A percentile compares a stretch with the other conserved stretches of the same genome.
phyloP scores from a whole-genome alignment of 2,113 vertebrate genomes.

The Bombycilla garrulus region DNA sequence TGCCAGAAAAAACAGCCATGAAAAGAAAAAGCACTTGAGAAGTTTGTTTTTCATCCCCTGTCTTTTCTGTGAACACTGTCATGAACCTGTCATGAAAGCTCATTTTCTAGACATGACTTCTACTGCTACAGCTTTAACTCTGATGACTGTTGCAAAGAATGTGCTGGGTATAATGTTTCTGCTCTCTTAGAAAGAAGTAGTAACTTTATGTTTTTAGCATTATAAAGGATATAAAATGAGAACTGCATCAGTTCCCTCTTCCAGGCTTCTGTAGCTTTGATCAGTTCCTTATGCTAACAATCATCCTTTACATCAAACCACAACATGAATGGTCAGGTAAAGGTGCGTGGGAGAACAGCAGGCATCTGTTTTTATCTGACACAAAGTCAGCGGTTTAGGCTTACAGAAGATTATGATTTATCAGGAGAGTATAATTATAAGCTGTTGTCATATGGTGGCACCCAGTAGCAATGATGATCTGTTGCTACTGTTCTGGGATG shows the following conservation, averaged over 20 bases:
- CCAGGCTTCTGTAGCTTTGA: not conserved
- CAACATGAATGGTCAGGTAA: not conserved
- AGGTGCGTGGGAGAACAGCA: not conserved
- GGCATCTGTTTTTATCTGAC: not conserved
- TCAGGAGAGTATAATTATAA: slow-evolving; percentile 39
- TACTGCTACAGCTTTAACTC: not conserved
- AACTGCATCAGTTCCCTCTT: not conserved
- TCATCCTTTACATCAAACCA: not conserved
- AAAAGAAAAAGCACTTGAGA: not conserved
- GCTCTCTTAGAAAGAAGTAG: not conserved
- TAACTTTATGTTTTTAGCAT: not conserved
- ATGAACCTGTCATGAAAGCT: not conserved
- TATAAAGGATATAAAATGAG: not conserved
- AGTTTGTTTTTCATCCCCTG: not conserved
- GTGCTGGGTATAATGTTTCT: not conserved
- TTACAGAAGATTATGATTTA: slow-evolving; percentile 35
- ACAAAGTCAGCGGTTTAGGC: slow-evolving; percentile 9
- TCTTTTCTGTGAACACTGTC: not conserved
- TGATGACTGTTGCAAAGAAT: not conserved
- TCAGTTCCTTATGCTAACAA: not conserved
- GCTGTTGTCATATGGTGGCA: slow-evolving; percentile 20
- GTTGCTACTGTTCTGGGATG: not conserved
- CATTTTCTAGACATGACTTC: not conserved
- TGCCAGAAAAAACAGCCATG: not conserved
- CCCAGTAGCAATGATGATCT: not conserved